A percentile compares a stretch with the other conserved stretches of the same genome.
Conservation (phyloP, 2,113 vertebrate genomes). For the Triplophysa dalaica region DNA sequence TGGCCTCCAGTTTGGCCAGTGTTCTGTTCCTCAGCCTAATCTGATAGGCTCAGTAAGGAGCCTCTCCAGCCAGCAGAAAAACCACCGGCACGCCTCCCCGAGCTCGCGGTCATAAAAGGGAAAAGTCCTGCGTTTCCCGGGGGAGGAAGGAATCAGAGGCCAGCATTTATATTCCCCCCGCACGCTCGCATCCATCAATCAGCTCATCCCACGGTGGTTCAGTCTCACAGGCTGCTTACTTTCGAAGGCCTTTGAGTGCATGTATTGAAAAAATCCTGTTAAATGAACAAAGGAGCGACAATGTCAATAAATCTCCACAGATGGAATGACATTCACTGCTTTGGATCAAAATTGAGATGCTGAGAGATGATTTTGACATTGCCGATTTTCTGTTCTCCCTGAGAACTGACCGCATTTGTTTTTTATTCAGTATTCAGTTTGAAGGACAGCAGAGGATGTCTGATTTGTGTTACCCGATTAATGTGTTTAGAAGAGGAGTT, state of each 20-base stretch:
- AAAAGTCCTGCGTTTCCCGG: conserved; percentile 58
- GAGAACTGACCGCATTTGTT: conserved; percentile 3
- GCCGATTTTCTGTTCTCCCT: conserved; percentile 21
- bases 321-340: conserved; percentile 62
- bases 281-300: conserved; percentile 57
- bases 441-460: conserved; percentile 24
- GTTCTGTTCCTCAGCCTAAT: conserved; percentile 6
- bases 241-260: conserved; percentile 60
- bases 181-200: conserved; percentile 67
- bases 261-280: conserved; percentile 58
- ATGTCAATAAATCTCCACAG: conserved; percentile 63
- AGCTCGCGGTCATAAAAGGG: conserved; percentile 60
- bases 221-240: conserved; percentile 50
- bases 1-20: neutral
- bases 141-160: conserved; percentile 64
- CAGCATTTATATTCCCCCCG: conserved; percentile 67
- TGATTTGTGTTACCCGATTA: neutral
- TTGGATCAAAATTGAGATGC: conserved; percentile 49
- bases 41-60: conserved; percentile 24
- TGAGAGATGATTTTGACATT: conserved; percentile 33
- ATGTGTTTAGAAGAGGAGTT: neutral
- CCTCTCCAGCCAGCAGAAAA: conserved; percentile 15
- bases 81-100: conserved; percentile 45
- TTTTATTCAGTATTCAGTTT: neutral
- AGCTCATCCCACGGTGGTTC: conserved; percentile 60